Evolutionary conservation across 2,113 vertebrate species (phyloP).

Genomic region (Epinephelus lanceolatus): DNA sequence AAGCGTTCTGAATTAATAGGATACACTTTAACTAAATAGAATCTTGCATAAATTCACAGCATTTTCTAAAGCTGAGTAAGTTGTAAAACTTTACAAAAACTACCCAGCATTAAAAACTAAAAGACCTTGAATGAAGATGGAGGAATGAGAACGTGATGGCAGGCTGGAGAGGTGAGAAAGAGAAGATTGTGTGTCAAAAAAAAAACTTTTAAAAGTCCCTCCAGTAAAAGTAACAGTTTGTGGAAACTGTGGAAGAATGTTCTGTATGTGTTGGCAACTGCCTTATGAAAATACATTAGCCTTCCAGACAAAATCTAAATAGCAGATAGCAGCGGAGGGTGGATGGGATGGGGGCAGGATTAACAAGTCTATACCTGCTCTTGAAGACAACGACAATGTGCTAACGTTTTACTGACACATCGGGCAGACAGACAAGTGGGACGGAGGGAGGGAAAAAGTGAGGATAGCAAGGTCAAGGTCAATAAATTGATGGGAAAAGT

Average conservation of each 20-base stretch:
- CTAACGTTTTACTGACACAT: constrained; percentile 80
- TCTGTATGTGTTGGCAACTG: constrained; percentile 74
- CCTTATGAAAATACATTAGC: constrained; percentile 70
- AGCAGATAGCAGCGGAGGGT: constrained; percentile 55
- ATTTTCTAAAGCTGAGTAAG: not conserved
- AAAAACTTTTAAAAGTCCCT: constrained; percentile 72
- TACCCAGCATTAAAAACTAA: constrained; percentile 19
- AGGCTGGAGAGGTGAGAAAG: constrained; percentile 69
- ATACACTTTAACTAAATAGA: not conserved
- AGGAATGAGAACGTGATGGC: constrained; percentile 52
- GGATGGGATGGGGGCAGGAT: constrained; percentile 42
- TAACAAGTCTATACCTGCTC: constrained; percentile 80
- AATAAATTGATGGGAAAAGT: constrained; percentile 48
- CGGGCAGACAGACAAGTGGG: constrained; percentile 65
- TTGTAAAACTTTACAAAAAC: constrained; percentile 21
- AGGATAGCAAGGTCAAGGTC: constrained; percentile 70
- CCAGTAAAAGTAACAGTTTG: constrained; percentile 78
- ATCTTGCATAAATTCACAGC: not conserved
- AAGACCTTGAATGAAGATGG: constrained; percentile 62
- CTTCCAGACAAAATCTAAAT: constrained; percentile 76
- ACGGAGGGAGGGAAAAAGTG: constrained; percentile 42
- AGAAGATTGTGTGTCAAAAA: constrained; percentile 53
- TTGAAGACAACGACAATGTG: constrained; percentile 77
- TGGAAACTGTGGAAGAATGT: constrained; percentile 45
- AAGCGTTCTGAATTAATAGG: not conserved